Evolutionary conservation across 2,113 vertebrate genomes (phyloP).

Genomic region (Stegostoma tigrinum): DNA sequence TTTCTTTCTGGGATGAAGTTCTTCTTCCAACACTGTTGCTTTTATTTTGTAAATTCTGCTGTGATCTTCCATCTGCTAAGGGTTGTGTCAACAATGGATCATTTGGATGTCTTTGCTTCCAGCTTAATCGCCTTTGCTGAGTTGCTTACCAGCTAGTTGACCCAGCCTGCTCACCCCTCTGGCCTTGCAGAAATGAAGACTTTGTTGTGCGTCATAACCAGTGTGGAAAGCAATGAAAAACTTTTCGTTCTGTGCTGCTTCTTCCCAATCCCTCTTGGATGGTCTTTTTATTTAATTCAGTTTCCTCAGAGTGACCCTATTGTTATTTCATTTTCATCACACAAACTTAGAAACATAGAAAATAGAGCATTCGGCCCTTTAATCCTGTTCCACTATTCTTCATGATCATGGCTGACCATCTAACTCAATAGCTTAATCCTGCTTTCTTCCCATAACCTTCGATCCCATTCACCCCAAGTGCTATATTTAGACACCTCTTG

Average conservation of each 20-base stretch:
- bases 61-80: not conserved
- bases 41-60: not conserved
- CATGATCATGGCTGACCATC: no score
- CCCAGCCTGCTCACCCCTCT: not conserved
- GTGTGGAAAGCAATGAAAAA: not conserved
- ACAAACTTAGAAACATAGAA: not conserved
- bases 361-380: no score
- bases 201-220: not conserved
- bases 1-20: not conserved
- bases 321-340: not conserved
- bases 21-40: not conserved
- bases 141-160: not conserved
- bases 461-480: no score
- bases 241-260: not conserved
- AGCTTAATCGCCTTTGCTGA: not conserved
- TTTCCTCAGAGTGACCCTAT: not conserved
- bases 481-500: no score
- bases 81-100: not conserved
- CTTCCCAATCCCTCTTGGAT: not conserved
- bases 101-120: not conserved
- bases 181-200: not conserved
- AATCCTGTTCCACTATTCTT: no score
- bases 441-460: no score
- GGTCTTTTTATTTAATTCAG: not conserved
- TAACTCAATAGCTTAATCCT: no score